Evolutionary conservation across 2,888 invertebrate species (phyloP), one percentile per base, ranked within the genome.

Genomic region (Zaprionus bogoriensis): DNA sequence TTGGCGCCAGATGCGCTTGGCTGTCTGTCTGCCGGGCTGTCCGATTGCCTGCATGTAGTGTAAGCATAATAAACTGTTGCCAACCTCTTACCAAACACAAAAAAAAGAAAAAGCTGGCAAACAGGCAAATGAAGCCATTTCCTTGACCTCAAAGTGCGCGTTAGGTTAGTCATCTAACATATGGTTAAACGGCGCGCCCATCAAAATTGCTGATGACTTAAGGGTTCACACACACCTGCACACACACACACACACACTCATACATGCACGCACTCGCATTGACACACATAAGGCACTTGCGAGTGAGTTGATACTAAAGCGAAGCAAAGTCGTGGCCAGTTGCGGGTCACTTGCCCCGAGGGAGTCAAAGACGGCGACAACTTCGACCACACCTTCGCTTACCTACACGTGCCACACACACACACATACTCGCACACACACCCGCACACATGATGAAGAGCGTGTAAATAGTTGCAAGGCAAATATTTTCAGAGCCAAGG

Each of bases 401-500:
- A 70, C 75, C 62, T 67, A 69, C 83, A 63, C 58, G 46, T 69
- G 71, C 38, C 64, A 4, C 53, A 62, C 48, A 64, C 45, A 39
- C 38, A 36, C 41, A 45, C 19, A 44, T 12, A 46, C 53, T 53
- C 22, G n/a, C n/a, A 46, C 36, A 44, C 12, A 51, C 17, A 41
- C 25, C 48, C 12, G 20, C 7, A 39, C 17, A 44, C 36, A 28
- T 30, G 32, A 28, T 20, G 22, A 10, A 22, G 2, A n/a, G 6
- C 12, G 51, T 67, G 80, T 67, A 82, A 83, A 86, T 86, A 74
- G 68, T 70, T 48, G 44, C 65, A 72, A 74, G 65, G 86, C 76
- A 85, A 88, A 88, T 87, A 89, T 80, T 80, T 87, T 83, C 80
- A 80, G 71, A 75, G 82, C 74, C 80, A 89, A 89, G 89, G 87